Conservation (phyloP, 2,888 invertebrate genomes). For the Melolontha melolontha region DNA sequence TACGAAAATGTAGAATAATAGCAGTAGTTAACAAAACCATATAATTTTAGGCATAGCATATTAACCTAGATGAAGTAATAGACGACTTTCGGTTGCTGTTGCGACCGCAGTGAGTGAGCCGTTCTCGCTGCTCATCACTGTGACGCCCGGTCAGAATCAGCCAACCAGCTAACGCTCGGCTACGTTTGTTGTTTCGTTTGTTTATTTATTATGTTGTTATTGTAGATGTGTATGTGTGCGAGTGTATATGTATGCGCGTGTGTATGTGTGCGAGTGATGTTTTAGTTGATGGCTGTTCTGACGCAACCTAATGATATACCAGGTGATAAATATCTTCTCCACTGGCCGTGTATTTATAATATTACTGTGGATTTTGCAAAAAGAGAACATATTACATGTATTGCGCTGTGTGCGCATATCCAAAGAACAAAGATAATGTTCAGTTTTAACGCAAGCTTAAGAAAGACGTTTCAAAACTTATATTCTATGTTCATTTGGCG, state of each 20-base stretch:
- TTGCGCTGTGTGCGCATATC: neutral
- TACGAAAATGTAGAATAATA: conserved; percentile 38
- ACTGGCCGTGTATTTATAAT: conserved; percentile 14
- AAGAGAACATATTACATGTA: neutral
- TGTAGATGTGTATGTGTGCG: neutral
- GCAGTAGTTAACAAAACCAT: conserved; percentile 46
- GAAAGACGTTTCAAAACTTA: conserved; percentile 14
- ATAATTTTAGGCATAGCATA: conserved; percentile 55
- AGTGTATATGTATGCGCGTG: no score
- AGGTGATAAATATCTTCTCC: conserved; percentile 29
- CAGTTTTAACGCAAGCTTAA: conserved; percentile 31
- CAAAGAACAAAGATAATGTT: conserved; percentile 30
- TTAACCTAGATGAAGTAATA: conserved; percentile 64
- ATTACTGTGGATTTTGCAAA: conserved; percentile 13
- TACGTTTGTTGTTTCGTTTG: conserved; percentile 17
- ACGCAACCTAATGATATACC: conserved; percentile 37
- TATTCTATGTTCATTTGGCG: no score
- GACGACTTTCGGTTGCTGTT: conserved; percentile 38
- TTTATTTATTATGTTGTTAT: conserved; percentile 30
- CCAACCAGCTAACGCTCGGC: conserved; percentile 14
- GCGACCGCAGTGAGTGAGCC: neutral
- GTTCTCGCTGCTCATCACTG: conserved; percentile 38
- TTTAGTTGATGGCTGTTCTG: conserved; percentile 20
- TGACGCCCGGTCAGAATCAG: conserved; percentile 29
- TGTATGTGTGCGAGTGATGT: neutral